Evolutionary conservation across 2,113 vertebrate genomes (phyloP), one percentile per base, ranked within the genome.

Genomic region (Alaudala cheleensis): DNA sequence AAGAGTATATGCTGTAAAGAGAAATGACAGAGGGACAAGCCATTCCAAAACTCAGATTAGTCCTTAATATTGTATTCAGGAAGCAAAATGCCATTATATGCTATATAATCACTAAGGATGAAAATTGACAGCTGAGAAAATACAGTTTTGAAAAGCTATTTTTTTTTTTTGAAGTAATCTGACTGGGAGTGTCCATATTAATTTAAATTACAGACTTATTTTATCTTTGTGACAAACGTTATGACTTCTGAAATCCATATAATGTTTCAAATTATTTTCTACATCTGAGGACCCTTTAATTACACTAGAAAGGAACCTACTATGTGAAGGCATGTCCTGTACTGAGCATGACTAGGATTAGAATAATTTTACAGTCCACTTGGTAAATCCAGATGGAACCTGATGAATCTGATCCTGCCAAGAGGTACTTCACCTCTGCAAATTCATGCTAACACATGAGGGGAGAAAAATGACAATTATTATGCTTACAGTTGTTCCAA

Each of bases 201-300:
- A 92, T 67, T 84, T 80, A 73, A 85, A 76, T 29, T 47, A 62
- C 53, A 39, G 8, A 64, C n/a, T 82, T 69, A 12, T 62, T 86
- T 92, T 33, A 85, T 45, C 28, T 66, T 10, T 16, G 9, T 45
- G n/a, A 47, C 33, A 73, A 89, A 61, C 5, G 21, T 54, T 71
- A 81, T 11, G 47, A 61, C 31, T 67, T 29, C 21, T 67, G 34
- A 74, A 91, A 86, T 54, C 39, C 84, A 81, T 37, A 80, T 47
- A 45, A 77, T 18, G 3, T 40, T 57, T 71, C n/a, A 56, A 5
- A n/a, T 60, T 54, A 33, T 87, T 69, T 85, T 47, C 49, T 74
- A 6, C 81, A 61, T 84, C 79, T 83, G 70, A 93, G 34, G 45
- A 87, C 50, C 79, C 64, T 91, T 72, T 85, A 94, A 93, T 80